Percentiles rank a stretch among this genome's conserved stretches.
Conservation (phyloP, 2,888 invertebrate species). For the Dendrolimus pini region DNA sequence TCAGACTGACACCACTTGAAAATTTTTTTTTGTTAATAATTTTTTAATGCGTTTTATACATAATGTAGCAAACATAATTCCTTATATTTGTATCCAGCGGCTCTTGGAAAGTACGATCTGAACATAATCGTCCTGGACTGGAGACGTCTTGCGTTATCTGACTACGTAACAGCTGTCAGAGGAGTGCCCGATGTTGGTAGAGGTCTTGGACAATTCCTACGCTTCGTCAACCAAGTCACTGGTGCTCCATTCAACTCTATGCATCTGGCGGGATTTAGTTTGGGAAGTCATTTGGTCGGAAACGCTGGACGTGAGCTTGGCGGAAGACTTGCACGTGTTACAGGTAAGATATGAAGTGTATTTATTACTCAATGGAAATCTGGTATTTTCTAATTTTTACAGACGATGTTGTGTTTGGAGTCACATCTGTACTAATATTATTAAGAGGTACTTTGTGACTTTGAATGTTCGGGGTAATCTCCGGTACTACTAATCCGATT, state of each 20-base stretch:
- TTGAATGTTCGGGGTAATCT: too few species aligned
- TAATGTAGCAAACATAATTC: neutral
- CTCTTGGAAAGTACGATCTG: slow-evolving; percentile 22
- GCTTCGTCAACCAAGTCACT: slow-evolving; percentile 23
- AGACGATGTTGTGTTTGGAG: too few species aligned
- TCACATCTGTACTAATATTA: too few species aligned
- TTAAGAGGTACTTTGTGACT: too few species aligned
- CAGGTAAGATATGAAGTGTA: slow-evolving; percentile 23
- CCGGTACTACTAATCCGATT: too few species aligned
- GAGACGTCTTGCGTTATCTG: slow-evolving; percentile 29
- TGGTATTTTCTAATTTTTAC: too few species aligned
- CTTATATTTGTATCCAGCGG: slow-evolving; percentile 20
- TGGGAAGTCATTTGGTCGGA: slow-evolving; percentile 45
- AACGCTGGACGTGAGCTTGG: slow-evolving; percentile 32
- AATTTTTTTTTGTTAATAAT: too few species aligned
- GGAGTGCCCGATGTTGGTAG: slow-evolving; percentile 38
- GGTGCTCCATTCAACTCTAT: slow-evolving; percentile 25
- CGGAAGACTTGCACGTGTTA: slow-evolving; percentile 32
- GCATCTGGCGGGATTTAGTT: slow-evolving; percentile 43
- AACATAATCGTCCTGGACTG: slow-evolving; percentile 47
- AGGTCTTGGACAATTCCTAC: slow-evolving; percentile 37
- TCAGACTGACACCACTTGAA: too few species aligned
- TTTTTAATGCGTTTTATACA: too few species aligned
- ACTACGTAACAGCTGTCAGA: slow-evolving; percentile 31
- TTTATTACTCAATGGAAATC: too few species aligned